Percentiles rank a stretch among this genome's conserved stretches.
These are phyloP conservation scores for Pristionchus mayeri DNA, from an alignment of 2,888 invertebrate species.

Conservation along the genomic window DNA sequence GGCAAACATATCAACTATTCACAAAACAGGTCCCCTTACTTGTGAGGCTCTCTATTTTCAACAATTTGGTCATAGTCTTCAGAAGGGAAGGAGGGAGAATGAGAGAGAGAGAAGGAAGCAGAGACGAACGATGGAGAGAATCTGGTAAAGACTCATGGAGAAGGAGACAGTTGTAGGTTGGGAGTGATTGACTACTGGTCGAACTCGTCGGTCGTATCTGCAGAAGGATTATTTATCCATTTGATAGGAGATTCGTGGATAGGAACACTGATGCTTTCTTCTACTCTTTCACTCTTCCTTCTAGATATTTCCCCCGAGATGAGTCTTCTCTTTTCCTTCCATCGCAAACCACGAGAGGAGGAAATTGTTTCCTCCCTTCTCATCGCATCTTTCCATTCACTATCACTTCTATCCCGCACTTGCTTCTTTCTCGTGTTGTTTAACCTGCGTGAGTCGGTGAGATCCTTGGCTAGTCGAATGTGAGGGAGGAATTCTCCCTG, in stretches of 20 bases:
- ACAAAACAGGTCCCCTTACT: neutral
- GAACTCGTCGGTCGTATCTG: slow-evolving; percentile 72
- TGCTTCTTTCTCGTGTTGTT: neutral
- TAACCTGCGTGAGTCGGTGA: slow-evolving; percentile 69
- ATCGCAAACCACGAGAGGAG: neutral
- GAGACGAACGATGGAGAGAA: slow-evolving; percentile 69
- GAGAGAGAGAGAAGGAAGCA: neutral
- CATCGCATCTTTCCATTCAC: neutral
- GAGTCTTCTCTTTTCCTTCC: slow-evolving; percentile 1
- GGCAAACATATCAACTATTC: neutral
- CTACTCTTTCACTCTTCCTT: neutral
- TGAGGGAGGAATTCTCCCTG: slow-evolving; percentile 74
- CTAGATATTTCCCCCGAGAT: slow-evolving; percentile 29
- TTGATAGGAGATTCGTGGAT: neutral
- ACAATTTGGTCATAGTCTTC: neutral
- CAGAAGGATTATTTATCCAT: neutral
- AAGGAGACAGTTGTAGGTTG: slow-evolving; percentile 70
- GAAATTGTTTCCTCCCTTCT: slow-evolving; percentile 40
- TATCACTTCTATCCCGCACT: neutral
- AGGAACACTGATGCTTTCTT: too few relatives aligned
- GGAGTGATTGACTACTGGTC: slow-evolving; percentile 72
- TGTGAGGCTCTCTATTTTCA: neutral
- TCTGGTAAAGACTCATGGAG: slow-evolving; percentile 75
- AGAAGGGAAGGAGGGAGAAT: neutral
- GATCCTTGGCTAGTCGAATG: slow-evolving; percentile 73